These are phyloP conservation scores for Cyrtonyx montezumae DNA, from an alignment of 2,113 vertebrate species.

Conservation along the genomic window DNA sequence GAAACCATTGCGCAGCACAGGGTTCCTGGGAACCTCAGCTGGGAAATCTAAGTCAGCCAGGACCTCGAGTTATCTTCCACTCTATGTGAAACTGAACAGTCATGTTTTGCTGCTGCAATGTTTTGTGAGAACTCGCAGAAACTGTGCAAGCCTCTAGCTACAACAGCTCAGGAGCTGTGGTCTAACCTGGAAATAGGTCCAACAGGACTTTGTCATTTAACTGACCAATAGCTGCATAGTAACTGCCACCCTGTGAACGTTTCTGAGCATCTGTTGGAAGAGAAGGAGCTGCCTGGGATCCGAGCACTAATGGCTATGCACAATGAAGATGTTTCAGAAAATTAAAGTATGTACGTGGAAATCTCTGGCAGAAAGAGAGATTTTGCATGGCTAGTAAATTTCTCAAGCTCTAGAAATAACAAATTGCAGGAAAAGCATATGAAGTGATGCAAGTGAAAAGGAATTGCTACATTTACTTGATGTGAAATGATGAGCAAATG, in stretches of 20 bases:
- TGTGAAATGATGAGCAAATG: background rate
- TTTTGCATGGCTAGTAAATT: slow-evolving; percentile 23
- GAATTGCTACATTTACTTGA: background rate
- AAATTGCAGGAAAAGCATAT: background rate
- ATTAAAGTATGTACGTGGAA: slow-evolving; percentile 29
- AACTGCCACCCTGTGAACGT: background rate
- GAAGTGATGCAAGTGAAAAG: background rate
- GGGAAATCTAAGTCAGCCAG: background rate
- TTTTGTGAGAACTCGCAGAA: background rate
- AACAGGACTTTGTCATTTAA: background rate
- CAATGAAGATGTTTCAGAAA: slow-evolving; percentile 15
- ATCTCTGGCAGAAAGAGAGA: slow-evolving; percentile 5
- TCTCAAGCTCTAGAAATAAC: slow-evolving; percentile 24
- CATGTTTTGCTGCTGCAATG: background rate
- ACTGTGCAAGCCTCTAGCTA: background rate
- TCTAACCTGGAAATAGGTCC: background rate
- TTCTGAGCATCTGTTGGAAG: background rate
- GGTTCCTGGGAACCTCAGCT: background rate
- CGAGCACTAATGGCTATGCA: background rate
- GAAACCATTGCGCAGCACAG: background rate
- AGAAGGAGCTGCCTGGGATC: background rate
- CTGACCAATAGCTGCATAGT: background rate
- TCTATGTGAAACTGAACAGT: background rate
- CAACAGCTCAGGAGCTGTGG: background rate
- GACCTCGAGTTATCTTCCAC: background rate